phyloP scores from a whole-genome alignment of 64 coral and sea anemone species.

The Montipora cactus region DNA sequence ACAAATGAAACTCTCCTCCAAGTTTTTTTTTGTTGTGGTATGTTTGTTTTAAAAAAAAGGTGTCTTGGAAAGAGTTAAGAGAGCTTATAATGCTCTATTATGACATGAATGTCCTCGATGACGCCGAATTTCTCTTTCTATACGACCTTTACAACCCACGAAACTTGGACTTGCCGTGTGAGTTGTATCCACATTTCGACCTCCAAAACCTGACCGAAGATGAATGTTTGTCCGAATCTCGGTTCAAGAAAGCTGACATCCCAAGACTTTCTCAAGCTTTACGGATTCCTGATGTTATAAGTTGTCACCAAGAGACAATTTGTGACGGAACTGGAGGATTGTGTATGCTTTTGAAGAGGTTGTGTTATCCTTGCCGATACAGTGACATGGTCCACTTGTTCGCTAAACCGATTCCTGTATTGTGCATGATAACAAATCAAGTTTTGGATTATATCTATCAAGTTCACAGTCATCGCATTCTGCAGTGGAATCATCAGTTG shows the following conservation, averaged over 20 bases:
- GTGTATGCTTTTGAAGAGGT: slow-evolving; percentile 64
- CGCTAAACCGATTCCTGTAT: slow-evolving; percentile 25
- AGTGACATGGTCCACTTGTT: slow-evolving; percentile 55
- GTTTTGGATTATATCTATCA: slow-evolving; percentile 55
- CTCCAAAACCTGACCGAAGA: slow-evolving; percentile 48
- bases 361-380: slow-evolving; percentile 59
- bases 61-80: no score
- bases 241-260: slow-evolving; percentile 51
- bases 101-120: slow-evolving; percentile 34
- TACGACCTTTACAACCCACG: slow-evolving; percentile 45
- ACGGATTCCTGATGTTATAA: slow-evolving; percentile 41
- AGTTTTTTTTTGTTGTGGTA: no score
- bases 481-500: slow-evolving; percentile 49
- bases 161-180: slow-evolving; percentile 55
- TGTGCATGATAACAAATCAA: slow-evolving; percentile 57
- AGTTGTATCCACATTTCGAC: slow-evolving; percentile 44
- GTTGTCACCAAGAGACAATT: slow-evolving; percentile 50
- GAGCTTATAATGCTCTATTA: neutral
- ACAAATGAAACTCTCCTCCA: no score
- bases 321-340: slow-evolving; percentile 54
- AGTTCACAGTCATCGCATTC: slow-evolving; percentile 55
- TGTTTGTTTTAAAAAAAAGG: no score
- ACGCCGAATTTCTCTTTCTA: slow-evolving; percentile 55
- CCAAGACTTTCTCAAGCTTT: slow-evolving; percentile 23
- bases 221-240: slow-evolving; percentile 58